A percentile compares a stretch with the other conserved stretches of the same genome.
These are phyloP conservation scores for Oryzias melastigma DNA, from an alignment of 2,113 vertebrate species.

Conservation along the genomic window DNA sequence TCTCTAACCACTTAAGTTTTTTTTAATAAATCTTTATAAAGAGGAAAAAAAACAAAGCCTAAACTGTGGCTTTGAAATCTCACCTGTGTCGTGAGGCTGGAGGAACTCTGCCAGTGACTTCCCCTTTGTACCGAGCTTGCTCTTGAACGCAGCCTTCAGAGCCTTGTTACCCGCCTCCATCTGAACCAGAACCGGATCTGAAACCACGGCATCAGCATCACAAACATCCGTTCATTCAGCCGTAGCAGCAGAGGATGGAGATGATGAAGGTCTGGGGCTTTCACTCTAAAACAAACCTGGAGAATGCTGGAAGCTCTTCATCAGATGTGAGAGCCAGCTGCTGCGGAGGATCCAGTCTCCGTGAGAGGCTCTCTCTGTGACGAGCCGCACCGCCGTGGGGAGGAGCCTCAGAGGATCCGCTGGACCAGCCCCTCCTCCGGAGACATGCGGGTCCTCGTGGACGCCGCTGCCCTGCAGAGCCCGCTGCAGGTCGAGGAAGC, in stretches of 20 bases:
- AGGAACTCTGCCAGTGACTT: slow-evolving; percentile 86
- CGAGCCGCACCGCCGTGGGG: slow-evolving; percentile 81
- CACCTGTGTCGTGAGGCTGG: slow-evolving; percentile 88
- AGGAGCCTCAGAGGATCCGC: slow-evolving; percentile 80
- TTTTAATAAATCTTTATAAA: too few relatives aligned
- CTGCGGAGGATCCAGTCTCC: slow-evolving; percentile 91
- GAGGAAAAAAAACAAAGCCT: too few relatives aligned
- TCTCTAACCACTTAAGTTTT: too few relatives aligned
- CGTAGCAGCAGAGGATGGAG: too few relatives aligned
- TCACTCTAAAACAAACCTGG: slow-evolving; percentile 57
- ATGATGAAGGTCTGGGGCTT: too few relatives aligned
- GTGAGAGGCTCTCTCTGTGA: slow-evolving; percentile 87
- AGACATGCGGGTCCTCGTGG: slow-evolving; percentile 81
- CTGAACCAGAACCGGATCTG: slow-evolving; percentile 79
- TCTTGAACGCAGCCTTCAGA: slow-evolving; percentile 85
- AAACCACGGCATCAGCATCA: neutral
- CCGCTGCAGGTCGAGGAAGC: slow-evolving; percentile 84
- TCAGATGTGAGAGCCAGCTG: slow-evolving; percentile 88
- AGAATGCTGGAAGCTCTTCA: slow-evolving; percentile 78
- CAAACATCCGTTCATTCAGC: neutral
- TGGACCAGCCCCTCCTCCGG: slow-evolving; percentile 62
- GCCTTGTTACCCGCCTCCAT: slow-evolving; percentile 87
- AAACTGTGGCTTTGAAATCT: neutral
- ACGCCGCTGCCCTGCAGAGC: slow-evolving; percentile 79
- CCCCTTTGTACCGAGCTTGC: slow-evolving; percentile 84